A percentile compares a stretch with the other conserved stretches of the same genome.
Evolutionary conservation across 2,797 vertebrate genomes (phyloP).

Genomic region (Kryptolebias ocellatus): DNA sequence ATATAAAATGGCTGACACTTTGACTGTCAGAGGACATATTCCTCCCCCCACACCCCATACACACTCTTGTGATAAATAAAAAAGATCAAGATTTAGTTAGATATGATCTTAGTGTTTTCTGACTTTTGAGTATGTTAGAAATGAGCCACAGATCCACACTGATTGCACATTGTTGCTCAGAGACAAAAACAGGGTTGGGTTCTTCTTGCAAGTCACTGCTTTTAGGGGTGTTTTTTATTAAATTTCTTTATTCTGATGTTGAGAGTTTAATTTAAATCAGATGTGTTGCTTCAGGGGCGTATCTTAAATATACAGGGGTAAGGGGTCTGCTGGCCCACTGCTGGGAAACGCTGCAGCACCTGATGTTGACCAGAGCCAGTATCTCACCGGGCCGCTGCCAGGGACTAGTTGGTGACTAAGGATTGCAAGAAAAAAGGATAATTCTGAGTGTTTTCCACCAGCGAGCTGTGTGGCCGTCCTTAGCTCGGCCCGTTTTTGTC

Average conservation of each 20-base stretch:
- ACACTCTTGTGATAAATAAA: slow-evolving; percentile 2
- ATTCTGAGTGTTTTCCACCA: too few relatives aligned
- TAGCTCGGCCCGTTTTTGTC: too few relatives aligned
- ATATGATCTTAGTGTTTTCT: not conserved
- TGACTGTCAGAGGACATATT: slow-evolving; percentile 74
- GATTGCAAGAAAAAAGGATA: too few relatives aligned
- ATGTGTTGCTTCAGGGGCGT: not conserved
- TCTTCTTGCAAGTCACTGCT: not conserved
- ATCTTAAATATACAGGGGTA: too few relatives aligned
- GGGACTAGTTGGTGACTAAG: too few relatives aligned
- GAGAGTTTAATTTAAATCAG: not conserved
- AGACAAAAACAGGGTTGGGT: slow-evolving; percentile 22
- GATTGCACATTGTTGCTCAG: slow-evolving; percentile 9
- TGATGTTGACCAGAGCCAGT: too few relatives aligned
- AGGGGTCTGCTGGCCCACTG: too few relatives aligned
- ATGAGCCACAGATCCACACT: not conserved
- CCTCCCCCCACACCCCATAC: slow-evolving; percentile 3
- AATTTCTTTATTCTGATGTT: not conserved
- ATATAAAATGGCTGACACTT: slow-evolving; percentile 83
- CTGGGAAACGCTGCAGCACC: too few relatives aligned
- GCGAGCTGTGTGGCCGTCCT: too few relatives aligned
- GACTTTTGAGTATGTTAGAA: not conserved
- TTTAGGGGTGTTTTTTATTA: not conserved
- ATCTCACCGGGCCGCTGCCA: too few relatives aligned
- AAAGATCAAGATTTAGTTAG: not conserved